phyloP scores from a whole-genome alignment of 2,888 invertebrate genomes.

The Autographa gamma region DNA sequence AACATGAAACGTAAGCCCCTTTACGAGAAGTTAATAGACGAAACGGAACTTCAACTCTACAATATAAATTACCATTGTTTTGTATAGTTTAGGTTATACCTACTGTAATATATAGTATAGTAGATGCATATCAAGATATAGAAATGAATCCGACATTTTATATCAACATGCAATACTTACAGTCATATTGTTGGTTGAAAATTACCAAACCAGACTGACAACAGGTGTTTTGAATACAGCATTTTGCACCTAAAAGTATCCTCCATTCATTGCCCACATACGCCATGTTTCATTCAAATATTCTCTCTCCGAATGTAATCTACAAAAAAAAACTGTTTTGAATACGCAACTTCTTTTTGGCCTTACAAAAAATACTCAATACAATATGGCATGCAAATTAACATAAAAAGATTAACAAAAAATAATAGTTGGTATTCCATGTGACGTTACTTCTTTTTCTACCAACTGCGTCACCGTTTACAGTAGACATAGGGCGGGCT shows the following conservation, averaged over 20 bases:
- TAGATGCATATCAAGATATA: neutral
- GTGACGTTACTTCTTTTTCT: slow-evolving; percentile 75
- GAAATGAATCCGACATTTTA: neutral
- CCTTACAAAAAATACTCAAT: neutral
- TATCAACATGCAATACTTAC: neutral
- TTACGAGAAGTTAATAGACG: too few species aligned
- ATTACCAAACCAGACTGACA: neutral
- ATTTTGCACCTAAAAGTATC: neutral
- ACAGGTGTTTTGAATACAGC: neutral
- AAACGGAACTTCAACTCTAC: too few species aligned
- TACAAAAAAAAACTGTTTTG: neutral
- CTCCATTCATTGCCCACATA: neutral
- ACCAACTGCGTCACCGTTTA: slow-evolving; percentile 79
- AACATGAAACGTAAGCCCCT: too few species aligned
- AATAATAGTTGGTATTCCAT: slow-evolving; percentile 49
- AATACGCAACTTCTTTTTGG: neutral
- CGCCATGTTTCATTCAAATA: neutral
- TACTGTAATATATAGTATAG: too few species aligned
- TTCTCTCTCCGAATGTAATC: neutral
- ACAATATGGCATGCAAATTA: neutral
- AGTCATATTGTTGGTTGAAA: neutral
- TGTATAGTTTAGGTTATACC: too few species aligned
- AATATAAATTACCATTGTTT: too few species aligned
- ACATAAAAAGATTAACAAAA: slow-evolving; percentile 32
- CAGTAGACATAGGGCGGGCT: slow-evolving; percentile 90